phyloP scores from a whole-genome alignment of 2,113 vertebrate species.

The Phoxinus phoxinus region DNA sequence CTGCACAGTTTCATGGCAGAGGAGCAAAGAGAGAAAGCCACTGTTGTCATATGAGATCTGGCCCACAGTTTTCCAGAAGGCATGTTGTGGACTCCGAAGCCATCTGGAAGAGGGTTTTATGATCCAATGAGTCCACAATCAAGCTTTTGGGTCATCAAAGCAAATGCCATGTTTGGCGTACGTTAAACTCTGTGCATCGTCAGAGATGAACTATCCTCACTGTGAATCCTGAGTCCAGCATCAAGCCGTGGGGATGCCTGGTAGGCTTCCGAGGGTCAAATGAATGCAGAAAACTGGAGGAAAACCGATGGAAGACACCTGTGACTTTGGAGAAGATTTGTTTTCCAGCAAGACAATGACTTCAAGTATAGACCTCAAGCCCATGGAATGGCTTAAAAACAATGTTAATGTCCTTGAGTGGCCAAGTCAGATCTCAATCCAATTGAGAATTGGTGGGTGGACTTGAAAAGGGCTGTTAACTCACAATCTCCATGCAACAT shows the following conservation, averaged over 20 bases:
- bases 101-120: conserved; percentile 17
- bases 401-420: background rate
- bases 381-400: background rate
- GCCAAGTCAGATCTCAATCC: conserved; percentile 17
- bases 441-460: conserved; percentile 10
- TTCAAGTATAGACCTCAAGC: background rate
- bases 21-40: background rate
- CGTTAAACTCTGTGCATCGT: conserved; percentile 6
- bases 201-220: background rate
- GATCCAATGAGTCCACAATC: conserved; percentile 1
- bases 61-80: conserved; percentile 16
- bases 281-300: background rate
- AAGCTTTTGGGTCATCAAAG: conserved; percentile 1
- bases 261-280: background rate
- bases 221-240: background rate
- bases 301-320: background rate
- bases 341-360: background rate
- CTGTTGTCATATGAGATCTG: conserved; percentile 9
- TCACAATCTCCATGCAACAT: conserved; percentile 1
- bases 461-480: background rate
- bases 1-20: background rate
- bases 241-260: background rate
- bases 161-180: conserved; percentile 15
- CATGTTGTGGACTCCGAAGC: conserved; percentile 7
- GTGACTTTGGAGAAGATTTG: background rate